Percentiles rank a stretch among this genome's conserved stretches.
Conservation (phyloP, 2,797 vertebrate genomes). For the Bovichtus variegatus region DNA sequence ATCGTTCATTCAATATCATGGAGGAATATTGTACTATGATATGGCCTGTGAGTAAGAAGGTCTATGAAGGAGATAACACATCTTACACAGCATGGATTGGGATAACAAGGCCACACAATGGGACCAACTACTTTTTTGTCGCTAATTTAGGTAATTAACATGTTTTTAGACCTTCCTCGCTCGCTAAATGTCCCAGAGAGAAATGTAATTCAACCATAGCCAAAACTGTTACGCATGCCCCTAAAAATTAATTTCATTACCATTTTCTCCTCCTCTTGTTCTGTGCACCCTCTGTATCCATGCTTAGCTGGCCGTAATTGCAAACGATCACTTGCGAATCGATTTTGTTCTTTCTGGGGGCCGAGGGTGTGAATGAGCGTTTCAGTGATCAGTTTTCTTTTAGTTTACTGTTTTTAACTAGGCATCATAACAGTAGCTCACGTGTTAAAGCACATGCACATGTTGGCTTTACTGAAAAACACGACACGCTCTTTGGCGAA, state of each 20-base stretch:
- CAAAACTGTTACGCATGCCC: conserved; percentile 42
- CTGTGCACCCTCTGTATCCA: conserved; percentile 20
- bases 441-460: not conserved
- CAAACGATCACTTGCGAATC: conserved; percentile 59
- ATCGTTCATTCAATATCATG: conserved; percentile 41
- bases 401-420: conserved; percentile 2
- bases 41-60: conserved; percentile 3
- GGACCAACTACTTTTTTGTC: conserved; percentile 37
- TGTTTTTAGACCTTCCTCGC: conserved; percentile 34
- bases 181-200: conserved; percentile 48
- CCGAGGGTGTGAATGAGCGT: conserved; percentile 20
- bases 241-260: conserved; percentile 70
- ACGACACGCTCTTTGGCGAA: not conserved
- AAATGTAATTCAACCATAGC: conserved; percentile 59
- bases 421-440: not conserved
- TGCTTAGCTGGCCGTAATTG: conserved; percentile 59
- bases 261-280: conserved; percentile 50
- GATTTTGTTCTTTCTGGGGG: conserved; percentile 46
- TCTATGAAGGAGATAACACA: conserved; percentile 32
- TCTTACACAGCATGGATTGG: conserved; percentile 11
- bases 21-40: conserved; percentile 45
- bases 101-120: conserved; percentile 40
- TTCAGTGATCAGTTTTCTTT: not conserved
- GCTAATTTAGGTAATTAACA: conserved; percentile 57
- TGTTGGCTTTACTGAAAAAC: conserved; percentile 3